These are phyloP conservation scores for Eumeta japonica DNA, from an alignment of 1,140 invertebrate genomes.

Conservation along the genomic window DNA sequence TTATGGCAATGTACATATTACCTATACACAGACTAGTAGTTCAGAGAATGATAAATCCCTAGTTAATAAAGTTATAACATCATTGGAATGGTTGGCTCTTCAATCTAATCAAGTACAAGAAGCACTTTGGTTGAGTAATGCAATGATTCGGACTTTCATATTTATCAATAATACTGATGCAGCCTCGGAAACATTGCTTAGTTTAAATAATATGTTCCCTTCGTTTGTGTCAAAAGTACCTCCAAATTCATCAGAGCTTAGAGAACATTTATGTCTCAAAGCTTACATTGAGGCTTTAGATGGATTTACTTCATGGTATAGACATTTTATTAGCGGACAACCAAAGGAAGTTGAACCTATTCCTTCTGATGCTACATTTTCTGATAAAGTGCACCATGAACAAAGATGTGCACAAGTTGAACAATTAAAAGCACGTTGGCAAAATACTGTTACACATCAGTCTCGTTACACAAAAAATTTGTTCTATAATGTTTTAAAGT, in stretches of 20 bases:
- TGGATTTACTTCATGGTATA: constrained; percentile 86
- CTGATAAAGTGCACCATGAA: constrained; percentile 85
- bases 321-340: constrained; percentile 76
- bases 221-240: constrained; percentile 34
- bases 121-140: constrained; percentile 82
- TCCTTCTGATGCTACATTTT: constrained; percentile 68
- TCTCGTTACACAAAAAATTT: constrained; percentile 66
- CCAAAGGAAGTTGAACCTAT: constrained; percentile 66
- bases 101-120: constrained; percentile 76
- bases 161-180: constrained; percentile 53
- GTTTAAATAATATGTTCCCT: constrained; percentile 47
- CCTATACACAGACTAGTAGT: constrained; percentile 35
- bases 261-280: constrained; percentile 77
- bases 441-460: constrained; percentile 42
- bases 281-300: constrained; percentile 81
- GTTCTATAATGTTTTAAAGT: constrained; percentile 85
- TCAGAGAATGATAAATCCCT: constrained; percentile 63
- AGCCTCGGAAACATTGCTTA: constrained; percentile 57
- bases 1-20: constrained; percentile 41
- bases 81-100: constrained; percentile 86
- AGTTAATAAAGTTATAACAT: constrained; percentile 65
- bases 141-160: constrained; percentile 80
- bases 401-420: constrained; percentile 78
- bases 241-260: constrained; percentile 61
- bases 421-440: constrained; percentile 77